Percentiles rank a stretch among this genome's conserved stretches.
Conservation (phyloP, 2,113 vertebrate species). For the Anguilla rostrata region DNA sequence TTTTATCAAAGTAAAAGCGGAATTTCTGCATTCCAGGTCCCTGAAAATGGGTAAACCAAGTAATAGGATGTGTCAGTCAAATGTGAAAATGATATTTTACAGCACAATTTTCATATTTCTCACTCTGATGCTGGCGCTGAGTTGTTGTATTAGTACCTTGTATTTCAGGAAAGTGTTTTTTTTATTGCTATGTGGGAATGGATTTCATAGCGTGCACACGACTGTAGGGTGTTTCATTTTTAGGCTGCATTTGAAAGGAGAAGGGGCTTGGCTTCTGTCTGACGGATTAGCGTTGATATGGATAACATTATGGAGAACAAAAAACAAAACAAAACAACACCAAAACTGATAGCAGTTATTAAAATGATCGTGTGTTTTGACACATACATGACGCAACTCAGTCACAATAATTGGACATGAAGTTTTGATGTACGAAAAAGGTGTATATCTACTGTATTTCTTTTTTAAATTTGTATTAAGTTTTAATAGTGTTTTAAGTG, state of each 20-base stretch:
- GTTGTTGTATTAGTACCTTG: background rate
- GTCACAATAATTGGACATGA: too few relatives aligned
- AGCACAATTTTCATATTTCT: background rate
- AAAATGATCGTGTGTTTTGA: background rate
- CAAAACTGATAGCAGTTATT: background rate
- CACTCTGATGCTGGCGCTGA: background rate
- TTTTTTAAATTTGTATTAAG: too few relatives aligned
- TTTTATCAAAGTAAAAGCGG: background rate
- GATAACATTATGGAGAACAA: background rate
- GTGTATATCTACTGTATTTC: too few relatives aligned
- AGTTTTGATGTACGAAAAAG: background rate
- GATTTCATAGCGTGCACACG: background rate
- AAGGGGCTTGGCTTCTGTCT: background rate
- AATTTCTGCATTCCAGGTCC: background rate
- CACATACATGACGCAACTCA: too few relatives aligned
- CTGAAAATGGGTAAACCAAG: background rate
- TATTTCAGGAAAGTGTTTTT: background rate
- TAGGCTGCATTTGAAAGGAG: too few relatives aligned
- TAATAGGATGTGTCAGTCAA: conserved; percentile 2
- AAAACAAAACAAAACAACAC: background rate
- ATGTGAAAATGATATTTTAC: background rate
- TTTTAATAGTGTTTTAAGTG: too few relatives aligned
- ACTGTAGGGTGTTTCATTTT: background rate
- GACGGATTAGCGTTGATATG: conserved; percentile 6
- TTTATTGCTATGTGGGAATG: background rate